Evolutionary conservation across 2,888 invertebrate species (phyloP), one percentile per base, ranked within the genome.

Genomic region (Pimpla rufipes): DNA sequence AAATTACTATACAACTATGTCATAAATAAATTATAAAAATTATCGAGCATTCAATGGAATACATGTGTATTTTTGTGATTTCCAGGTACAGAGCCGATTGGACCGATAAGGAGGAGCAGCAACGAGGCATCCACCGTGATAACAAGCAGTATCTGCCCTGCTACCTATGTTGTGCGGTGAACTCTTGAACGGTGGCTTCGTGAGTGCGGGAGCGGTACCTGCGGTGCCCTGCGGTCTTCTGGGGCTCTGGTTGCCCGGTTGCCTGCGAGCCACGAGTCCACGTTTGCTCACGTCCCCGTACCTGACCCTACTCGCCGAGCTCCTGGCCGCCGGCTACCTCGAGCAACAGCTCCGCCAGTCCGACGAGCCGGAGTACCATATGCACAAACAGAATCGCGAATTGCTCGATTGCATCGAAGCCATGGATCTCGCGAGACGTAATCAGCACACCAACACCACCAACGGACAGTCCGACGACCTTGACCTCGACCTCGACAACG

Each of bases 111-210:
- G 85, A 77, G 87, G 85, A 83, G 85, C 84, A 87, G 88, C 89
- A 87, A 89, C 88, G 87, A 87, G 85, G 55, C 52, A 67, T 76
- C 67, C 29, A 55, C 23, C 66, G 55, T 66, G 47, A 83, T 75
- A 75, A 83, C 55, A 88, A 85, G 87, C 67, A 59, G 80, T 83
- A 35, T 52, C 62, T 55, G 83, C 77, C 71, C 76, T 57, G 83
- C 83, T 89, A 92, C 92, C 91, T 93, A 93, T 93, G 93, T 93
- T 93, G 93, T 93, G 93, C 93, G 93, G 93, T 83, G 93, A 93
- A 91, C 91, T 93, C 85, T 89, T 93, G 89, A 93, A 92, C 92
- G 93, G 93, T 88, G 93, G 93, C 88, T 91, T 93, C 88, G 93
- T 93, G 91, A 93, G 93, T 90, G 91, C 92, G 90, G 93, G 93